A percentile compares a stretch with the other conserved stretches of the same genome.
Evolutionary conservation across 92 coral and sea anemone genomes (phyloP).

Genomic region (Heliopora coerulea): DNA sequence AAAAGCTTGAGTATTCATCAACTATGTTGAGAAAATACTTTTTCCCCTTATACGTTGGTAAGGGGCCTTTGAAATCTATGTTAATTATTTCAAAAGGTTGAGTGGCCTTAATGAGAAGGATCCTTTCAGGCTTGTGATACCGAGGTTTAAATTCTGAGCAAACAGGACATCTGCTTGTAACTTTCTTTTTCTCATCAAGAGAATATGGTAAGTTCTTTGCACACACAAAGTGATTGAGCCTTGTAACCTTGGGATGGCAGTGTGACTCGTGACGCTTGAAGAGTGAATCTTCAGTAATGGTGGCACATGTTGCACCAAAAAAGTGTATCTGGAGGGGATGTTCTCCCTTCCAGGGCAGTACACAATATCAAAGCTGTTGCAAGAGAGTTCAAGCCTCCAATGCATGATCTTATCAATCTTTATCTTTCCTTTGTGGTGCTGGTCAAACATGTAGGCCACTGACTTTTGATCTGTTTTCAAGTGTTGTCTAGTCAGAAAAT

Average conservation of each 20-base stretch:
- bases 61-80: conserved; percentile 51
- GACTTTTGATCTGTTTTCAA: conserved; percentile 22
- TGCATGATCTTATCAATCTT: conserved; percentile 55
- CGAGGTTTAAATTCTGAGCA: conserved; percentile 54
- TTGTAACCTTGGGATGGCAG: conserved; percentile 42
- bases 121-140: conserved; percentile 41
- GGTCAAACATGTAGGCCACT: conserved; percentile 54
- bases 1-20: conserved; percentile 53
- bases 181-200: conserved; percentile 44
- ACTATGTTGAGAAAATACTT: conserved; percentile 41
- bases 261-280: conserved; percentile 50
- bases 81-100: conserved; percentile 49
- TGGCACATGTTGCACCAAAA: conserved; percentile 53
- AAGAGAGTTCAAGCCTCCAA: conserved; percentile 47
- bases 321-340: conserved; percentile 51
- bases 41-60: conserved; percentile 42
- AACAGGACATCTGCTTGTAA: conserved; percentile 52
- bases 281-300: conserved; percentile 38
- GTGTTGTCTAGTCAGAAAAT: conserved; percentile 36
- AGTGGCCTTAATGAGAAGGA: conserved; percentile 46
- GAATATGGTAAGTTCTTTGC: conserved; percentile 39
- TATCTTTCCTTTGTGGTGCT: conserved; percentile 43
- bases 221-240: conserved; percentile 33
- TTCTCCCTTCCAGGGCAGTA: conserved; percentile 44
- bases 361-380: not conserved